These are phyloP conservation scores for Halichoeres trimaculatus DNA, from an alignment of 2,113 vertebrate genomes.

Conservation along the genomic window DNA sequence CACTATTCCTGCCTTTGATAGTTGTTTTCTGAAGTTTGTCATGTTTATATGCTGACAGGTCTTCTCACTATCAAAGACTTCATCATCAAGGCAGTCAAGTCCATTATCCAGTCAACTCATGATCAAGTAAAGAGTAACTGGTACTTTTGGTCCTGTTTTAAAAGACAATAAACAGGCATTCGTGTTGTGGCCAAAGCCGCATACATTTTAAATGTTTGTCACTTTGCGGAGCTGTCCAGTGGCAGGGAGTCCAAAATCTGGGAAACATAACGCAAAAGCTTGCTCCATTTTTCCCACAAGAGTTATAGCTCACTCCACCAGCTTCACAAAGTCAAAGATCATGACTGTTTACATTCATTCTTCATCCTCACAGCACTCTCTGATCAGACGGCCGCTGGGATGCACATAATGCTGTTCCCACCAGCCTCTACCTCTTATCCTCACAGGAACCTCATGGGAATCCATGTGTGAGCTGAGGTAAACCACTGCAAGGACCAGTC, in stretches of 20 bases:
- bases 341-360: conserved; percentile 78
- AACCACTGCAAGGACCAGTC: conserved; percentile 65
- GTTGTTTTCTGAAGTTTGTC: conserved; percentile 67
- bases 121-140: conserved; percentile 8
- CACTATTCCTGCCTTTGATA: conserved; percentile 34
- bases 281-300: conserved; percentile 64
- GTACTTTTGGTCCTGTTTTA: background rate
- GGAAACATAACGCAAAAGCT: conserved; percentile 1
- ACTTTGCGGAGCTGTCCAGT: background rate
- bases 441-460: conserved; percentile 56
- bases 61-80: conserved; percentile 33
- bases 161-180: background rate
- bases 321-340: conserved; percentile 76
- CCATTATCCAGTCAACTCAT: conserved; percentile 31
- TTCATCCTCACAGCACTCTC: conserved; percentile 61
- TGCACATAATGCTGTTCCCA: conserved; percentile 61
- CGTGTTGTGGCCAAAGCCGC: background rate
- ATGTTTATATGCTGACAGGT: conserved; percentile 75
- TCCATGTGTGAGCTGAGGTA: conserved; percentile 74
- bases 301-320: conserved; percentile 60
- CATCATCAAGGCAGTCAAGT: conserved; percentile 24
- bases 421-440: conserved; percentile 54
- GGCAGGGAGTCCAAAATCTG: conserved; percentile 1
- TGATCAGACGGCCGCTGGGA: conserved; percentile 61
- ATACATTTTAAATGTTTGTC: background rate